Evolutionary conservation across 2,888 invertebrate species (phyloP), one percentile per base, ranked within the genome.

Genomic region (Scaptomyza polygonia): DNA sequence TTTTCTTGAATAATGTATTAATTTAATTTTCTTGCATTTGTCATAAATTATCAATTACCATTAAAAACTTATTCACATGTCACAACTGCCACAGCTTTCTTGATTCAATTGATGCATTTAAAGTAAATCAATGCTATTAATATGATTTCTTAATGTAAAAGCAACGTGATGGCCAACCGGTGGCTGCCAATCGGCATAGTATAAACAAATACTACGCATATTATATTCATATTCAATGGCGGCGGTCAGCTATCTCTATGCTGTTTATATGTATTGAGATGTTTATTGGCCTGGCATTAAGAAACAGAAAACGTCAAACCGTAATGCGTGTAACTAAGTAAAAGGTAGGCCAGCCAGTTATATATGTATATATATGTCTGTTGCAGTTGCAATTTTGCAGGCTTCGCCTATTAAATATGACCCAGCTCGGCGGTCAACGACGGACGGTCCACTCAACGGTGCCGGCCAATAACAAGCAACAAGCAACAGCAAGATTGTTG

Each of bases 361-460:
- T 39, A 52, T 30, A 3, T 30, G 30, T 30, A 1, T 11, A 39
- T 30, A 1, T 11, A 39, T 54, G 21, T 14, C 12, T 47, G 53
- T 16, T 25, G 56, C 56, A 44, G 21, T 59, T 12, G 45, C 42
- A 12, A 44, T 32, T 32, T 27, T 11, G 12, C 39, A 27, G 48
- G 48, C 62, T 12, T 53, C 43, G 11, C 64, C 77, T 65, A 85
- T 88, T 86, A 83, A 82, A 75, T 65, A 42, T 88, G 86, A 88
- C 86, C 88, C 84, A 88, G 80, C 72, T 47, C 88, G 69, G 77
- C 88, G 86, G 88, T 85, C 88, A 83, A 82, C 82, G 66, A 56
- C 25, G 21, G 21, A 21, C 75, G 64, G 77, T 21, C 67, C 82
- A 85, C 82, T 85, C 72, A 32, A 59, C 81, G 76, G 69, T 81